These are phyloP conservation scores for Petrolisthes manimaculis DNA, from an alignment of 2,888 invertebrate species.

Conservation along the genomic window DNA sequence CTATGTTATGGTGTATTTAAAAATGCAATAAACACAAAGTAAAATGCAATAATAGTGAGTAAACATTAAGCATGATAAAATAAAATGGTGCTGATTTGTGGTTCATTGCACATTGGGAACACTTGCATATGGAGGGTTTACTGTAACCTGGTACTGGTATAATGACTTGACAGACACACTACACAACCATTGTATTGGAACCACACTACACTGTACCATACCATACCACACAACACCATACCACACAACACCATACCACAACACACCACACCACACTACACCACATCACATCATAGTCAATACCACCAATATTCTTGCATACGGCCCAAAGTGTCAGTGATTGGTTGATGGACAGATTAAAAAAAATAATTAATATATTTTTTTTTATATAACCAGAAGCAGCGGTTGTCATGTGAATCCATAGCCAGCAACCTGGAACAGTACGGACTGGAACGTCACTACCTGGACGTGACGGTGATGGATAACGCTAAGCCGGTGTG, in stretches of 20 bases:
- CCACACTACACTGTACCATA: background rate
- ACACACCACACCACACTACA: background rate
- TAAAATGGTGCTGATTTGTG: too few species aligned
- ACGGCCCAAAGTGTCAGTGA: background rate
- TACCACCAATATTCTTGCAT: too few species aligned
- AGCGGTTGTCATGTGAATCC: constrained; percentile 80
- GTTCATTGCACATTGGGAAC: too few species aligned
- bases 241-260: background rate
- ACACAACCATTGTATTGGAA: background rate
- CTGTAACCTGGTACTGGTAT: too few species aligned
- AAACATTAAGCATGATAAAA: too few species aligned
- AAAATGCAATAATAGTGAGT: too few species aligned
- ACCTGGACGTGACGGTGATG: constrained; percentile 89
- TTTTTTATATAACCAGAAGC: constrained; percentile 70
- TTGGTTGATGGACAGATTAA: background rate
- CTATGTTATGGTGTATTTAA: too few species aligned
- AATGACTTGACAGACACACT: too few species aligned
- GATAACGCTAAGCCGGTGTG: constrained; percentile 90
- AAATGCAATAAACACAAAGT: too few species aligned
- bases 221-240: background rate
- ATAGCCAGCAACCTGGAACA: constrained; percentile 89
- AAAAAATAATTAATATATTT: background rate
- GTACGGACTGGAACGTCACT: constrained; percentile 82
- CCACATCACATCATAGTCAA: background rate
- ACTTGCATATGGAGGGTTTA: too few species aligned